Percentiles rank a stretch among this genome's conserved stretches.
These are phyloP conservation scores for Dryas iulia DNA, from an alignment of 1,140 invertebrate genomes.

Conservation along the genomic window DNA sequence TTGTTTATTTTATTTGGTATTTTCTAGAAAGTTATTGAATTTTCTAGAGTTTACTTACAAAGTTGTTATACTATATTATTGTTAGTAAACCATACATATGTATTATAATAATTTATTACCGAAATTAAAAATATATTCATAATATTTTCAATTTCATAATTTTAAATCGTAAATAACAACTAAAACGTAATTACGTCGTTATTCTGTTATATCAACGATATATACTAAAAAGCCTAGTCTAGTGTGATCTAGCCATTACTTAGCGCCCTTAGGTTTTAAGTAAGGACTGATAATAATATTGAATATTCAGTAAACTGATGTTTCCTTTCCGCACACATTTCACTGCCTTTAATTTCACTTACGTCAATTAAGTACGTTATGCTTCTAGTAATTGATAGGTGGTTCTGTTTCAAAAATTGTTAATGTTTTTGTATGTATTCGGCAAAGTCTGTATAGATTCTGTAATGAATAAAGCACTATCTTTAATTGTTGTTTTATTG, in stretches of 20 bases:
- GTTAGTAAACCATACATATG: no score
- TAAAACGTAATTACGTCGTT: no score
- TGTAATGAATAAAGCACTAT: slow-evolving; percentile 73
- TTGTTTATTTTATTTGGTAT: no score
- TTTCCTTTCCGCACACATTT: slow-evolving; percentile 36
- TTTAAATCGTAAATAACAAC: no score
- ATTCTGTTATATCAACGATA: no score
- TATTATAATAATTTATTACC: no score
- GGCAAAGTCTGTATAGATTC: slow-evolving; percentile 67
- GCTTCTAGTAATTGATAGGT: slow-evolving; percentile 40
- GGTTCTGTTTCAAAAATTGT: slow-evolving; percentile 53
- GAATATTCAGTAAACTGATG: background rate
- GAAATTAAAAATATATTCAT: no score
- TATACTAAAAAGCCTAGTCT: background rate
- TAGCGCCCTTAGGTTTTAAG: slow-evolving; percentile 17
- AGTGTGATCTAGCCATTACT: background rate
- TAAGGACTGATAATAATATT: slow-evolving; percentile 33
- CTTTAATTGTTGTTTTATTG: slow-evolving; percentile 52
- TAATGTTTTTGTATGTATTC: slow-evolving; percentile 70
- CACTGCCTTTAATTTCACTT: slow-evolving; percentile 43
- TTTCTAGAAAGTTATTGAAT: no score
- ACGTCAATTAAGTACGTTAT: slow-evolving; percentile 36
- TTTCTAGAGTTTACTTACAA: no score
- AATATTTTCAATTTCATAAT: no score
- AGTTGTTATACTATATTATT: no score